Evolutionary conservation across 35 echinoderm and acorn worm species (phyloP).

Genomic region (Apostichopus parvimensis): DNA sequence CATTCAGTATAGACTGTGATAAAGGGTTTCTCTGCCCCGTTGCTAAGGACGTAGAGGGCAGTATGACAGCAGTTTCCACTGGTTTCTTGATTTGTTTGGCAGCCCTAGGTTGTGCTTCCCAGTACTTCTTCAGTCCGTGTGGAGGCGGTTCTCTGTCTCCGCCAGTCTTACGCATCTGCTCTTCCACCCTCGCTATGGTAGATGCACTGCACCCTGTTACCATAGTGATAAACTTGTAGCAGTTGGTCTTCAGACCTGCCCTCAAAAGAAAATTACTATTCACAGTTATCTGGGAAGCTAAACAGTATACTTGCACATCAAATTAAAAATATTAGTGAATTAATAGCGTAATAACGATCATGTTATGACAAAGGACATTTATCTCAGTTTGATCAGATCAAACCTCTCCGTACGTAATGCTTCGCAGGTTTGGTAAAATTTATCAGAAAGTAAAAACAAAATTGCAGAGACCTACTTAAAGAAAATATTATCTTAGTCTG

Average conservation of each 20-base stretch:
- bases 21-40: constrained; percentile 45
- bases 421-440: no score
- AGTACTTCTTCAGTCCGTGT: constrained; percentile 93
- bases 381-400: no score
- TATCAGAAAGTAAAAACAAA: no score
- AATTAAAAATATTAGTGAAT: not conserved
- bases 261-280: not conserved
- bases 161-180: constrained; percentile 89
- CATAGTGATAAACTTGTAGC: constrained; percentile 88
- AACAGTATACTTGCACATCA: no score
- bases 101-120: constrained; percentile 79
- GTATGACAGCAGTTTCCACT: not conserved
- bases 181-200: constrained; percentile 84
- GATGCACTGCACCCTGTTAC: constrained; percentile 93
- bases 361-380: no score
- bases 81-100: constrained; percentile 37
- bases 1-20: not conserved
- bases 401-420: no score
- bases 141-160: constrained; percentile 91
- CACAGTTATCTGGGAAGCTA: no score
- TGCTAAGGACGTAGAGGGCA: constrained; percentile 12
- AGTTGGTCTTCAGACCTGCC: constrained; percentile 84
- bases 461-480: no score
- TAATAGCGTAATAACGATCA: not conserved
- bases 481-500: no score